Percentiles rank a stretch among this genome's conserved stretches.
Conservation (phyloP, 2,113 vertebrate species). For the Anguilla japonica region DNA sequence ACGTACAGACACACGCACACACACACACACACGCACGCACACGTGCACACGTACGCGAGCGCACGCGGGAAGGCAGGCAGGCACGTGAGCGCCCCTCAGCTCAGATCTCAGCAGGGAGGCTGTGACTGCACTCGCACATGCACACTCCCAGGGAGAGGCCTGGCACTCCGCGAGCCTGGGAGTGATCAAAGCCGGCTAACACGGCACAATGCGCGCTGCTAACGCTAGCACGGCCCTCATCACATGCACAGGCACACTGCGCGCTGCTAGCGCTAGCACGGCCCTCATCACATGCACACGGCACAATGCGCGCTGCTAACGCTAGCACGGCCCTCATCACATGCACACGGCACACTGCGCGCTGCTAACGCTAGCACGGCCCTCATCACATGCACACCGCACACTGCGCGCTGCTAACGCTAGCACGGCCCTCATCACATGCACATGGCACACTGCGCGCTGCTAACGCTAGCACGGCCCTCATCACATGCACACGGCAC, state of each 20-base stretch:
- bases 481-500: not conserved
- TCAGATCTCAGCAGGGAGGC: not conserved
- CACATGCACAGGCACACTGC: not conserved
- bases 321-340: not conserved
- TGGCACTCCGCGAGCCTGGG: not conserved
- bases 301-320: not conserved
- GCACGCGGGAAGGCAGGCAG: not conserved
- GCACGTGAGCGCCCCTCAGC: not conserved
- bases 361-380: not conserved
- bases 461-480: not conserved
- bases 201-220: not conserved
- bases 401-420: not conserved
- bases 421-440: not conserved
- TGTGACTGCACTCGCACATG: not conserved
- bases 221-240: not conserved
- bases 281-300: not conserved
- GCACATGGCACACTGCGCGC: not conserved
- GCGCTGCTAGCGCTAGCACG: not conserved
- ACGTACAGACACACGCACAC: conserved; percentile 26
- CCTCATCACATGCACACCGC: not conserved
- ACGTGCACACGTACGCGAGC: conserved; percentile 13
- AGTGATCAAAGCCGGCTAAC: conserved; percentile 8
- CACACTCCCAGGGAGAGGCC: not conserved
- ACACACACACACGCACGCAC: not conserved
- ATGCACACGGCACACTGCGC: not conserved